Percentiles rank a stretch among this genome's conserved stretches.
Evolutionary conservation across 2,113 vertebrate genomes (phyloP).

Genomic region (Alectura lathami): DNA sequence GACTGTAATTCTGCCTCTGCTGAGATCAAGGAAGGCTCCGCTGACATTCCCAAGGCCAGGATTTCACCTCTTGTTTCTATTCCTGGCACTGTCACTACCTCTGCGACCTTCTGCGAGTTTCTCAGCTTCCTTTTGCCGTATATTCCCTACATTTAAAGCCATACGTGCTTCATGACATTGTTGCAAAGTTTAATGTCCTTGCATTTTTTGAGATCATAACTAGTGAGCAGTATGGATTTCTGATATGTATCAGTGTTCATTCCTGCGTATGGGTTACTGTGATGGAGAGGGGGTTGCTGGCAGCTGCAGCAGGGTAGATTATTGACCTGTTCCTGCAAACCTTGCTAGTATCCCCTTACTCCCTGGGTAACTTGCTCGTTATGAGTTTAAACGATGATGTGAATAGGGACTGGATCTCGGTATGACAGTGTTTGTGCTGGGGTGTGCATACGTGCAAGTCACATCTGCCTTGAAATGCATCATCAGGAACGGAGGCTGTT

Average conservation of each 20-base stretch:
- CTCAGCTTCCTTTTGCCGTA: not conserved
- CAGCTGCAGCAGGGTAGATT: not conserved
- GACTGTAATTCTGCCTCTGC: not conserved
- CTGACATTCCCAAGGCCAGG: constrained; percentile 4
- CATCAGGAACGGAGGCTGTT: not conserved
- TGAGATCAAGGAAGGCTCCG: not conserved
- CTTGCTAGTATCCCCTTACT: not conserved
- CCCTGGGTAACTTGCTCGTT: not conserved
- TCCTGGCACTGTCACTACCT: not conserved
- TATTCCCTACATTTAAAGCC: not conserved
- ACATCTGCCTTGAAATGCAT: not conserved
- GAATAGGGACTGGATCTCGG: not conserved
- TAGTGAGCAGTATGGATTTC: not conserved
- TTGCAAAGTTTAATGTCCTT: not conserved
- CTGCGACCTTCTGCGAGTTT: constrained; percentile 51
- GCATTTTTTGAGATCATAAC: not conserved
- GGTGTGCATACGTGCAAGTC: fast-evolving
- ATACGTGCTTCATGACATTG: not conserved
- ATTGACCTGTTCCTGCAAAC: constrained; percentile 18
- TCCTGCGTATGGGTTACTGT: not conserved
- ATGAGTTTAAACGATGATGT: not conserved
- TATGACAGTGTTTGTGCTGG: not conserved
- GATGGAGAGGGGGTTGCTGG: not conserved
- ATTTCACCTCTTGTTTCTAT: constrained; percentile 55
- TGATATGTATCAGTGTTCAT: not conserved